Percentiles rank a stretch among this genome's conserved stretches.
Evolutionary conservation across 2,888 invertebrate species (phyloP).

Genomic region (Heteromyza rotundicornis): DNA sequence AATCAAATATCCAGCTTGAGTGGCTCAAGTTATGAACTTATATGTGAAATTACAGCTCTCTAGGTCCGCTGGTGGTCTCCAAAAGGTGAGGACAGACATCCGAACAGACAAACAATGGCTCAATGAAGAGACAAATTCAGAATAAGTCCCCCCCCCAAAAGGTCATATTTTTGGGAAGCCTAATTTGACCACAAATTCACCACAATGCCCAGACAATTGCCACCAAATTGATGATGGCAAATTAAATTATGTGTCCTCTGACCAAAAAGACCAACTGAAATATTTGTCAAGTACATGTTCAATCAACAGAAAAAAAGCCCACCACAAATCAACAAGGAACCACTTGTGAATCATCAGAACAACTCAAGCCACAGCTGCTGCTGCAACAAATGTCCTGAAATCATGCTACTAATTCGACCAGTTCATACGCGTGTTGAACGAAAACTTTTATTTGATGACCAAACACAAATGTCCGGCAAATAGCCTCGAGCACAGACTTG

Average conservation of each 20-base stretch:
- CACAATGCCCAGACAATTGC: too few species aligned
- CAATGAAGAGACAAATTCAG: too few species aligned
- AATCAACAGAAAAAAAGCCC: slow-evolving; percentile 15
- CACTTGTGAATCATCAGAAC: slow-evolving; percentile 30
- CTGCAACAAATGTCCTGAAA: slow-evolving; percentile 52
- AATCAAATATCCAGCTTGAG: too few species aligned
- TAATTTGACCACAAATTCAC: too few species aligned
- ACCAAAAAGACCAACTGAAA: slow-evolving; percentile 2
- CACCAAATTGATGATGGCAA: slow-evolving; percentile 24
- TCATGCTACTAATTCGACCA: slow-evolving; percentile 55
- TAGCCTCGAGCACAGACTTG: not conserved
- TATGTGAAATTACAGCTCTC: too few species aligned
- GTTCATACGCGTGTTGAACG: slow-evolving; percentile 42
- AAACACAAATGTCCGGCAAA: slow-evolving; percentile 44
- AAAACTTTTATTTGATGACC: slow-evolving; percentile 42
- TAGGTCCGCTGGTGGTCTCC: too few species aligned
- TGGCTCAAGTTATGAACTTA: too few species aligned
- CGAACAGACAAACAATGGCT: too few species aligned
- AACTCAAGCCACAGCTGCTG: slow-evolving; percentile 44
- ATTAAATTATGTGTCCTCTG: slow-evolving; percentile 25
- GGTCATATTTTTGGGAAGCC: too few species aligned
- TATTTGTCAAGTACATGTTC: slow-evolving; percentile 25
- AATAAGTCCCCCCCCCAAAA: too few species aligned
- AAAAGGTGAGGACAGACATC: too few species aligned
- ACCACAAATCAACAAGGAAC: slow-evolving; percentile 29